Conservation (phyloP, 2,113 vertebrate species). For the Vidua chalybeata region DNA sequence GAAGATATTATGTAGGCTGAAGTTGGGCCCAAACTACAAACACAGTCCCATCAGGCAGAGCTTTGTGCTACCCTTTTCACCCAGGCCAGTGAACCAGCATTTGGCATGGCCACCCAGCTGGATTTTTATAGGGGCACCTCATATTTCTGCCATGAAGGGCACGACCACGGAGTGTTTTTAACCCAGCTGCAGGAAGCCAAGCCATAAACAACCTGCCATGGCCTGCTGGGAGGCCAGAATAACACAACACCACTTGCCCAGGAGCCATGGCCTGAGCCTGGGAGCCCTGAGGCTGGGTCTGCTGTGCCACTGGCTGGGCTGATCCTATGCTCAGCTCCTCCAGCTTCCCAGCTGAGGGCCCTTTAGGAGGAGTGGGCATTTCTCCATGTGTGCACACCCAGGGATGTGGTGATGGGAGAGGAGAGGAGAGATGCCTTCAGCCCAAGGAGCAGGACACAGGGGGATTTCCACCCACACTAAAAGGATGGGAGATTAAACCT, state of each 20-base stretch:
- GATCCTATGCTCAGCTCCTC: not conserved
- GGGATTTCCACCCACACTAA: not conserved
- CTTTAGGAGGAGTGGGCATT: not conserved
- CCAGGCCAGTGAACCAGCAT: not conserved
- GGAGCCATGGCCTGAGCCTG: not conserved
- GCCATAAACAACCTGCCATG: not conserved
- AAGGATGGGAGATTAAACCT: not conserved
- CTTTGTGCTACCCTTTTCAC: not conserved
- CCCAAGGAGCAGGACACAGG: rapidly evolving
- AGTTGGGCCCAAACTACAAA: not conserved
- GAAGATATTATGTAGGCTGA: not conserved
- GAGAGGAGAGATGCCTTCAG: not conserved
- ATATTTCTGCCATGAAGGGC: not conserved
- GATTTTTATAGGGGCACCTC: not conserved
- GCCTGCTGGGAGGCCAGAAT: not conserved
- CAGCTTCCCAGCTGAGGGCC: not conserved
- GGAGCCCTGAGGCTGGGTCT: not conserved
- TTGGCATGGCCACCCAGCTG: not conserved
- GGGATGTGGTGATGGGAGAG: not conserved
- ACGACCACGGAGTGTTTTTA: not conserved
- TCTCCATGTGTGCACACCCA: rapidly evolving
- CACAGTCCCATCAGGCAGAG: not conserved
- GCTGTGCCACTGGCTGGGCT: not conserved
- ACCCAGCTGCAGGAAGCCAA: not conserved
- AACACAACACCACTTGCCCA: rapidly evolving